phyloP scores from a whole-genome alignment of 2,113 vertebrate species.

The Rafetus swinhoei region DNA sequence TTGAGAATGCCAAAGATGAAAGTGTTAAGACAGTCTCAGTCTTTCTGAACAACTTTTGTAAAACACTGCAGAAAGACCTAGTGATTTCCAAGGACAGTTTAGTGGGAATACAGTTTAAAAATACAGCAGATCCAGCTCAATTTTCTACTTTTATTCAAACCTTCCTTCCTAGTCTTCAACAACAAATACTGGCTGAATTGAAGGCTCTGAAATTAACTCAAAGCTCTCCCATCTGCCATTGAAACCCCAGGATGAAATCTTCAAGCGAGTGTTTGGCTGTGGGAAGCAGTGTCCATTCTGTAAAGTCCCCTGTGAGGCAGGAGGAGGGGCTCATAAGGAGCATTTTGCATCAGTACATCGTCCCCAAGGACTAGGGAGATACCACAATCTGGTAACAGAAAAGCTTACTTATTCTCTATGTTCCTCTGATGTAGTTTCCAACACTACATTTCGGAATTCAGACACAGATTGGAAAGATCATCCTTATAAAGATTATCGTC shows the following conservation, averaged over 20 bases:
- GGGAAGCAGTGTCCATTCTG: not conserved
- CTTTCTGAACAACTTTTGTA: not conserved
- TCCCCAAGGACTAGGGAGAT: not conserved
- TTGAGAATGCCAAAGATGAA: not conserved
- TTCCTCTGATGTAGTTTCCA: constrained; percentile 1
- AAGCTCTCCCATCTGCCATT: not conserved
- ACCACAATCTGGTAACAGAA: not conserved
- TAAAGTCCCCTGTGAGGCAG: constrained; percentile 66
- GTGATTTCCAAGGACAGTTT: not conserved
- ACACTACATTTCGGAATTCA: not conserved
- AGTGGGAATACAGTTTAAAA: not conserved
- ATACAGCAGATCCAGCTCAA: not conserved
- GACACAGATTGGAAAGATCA: not conserved
- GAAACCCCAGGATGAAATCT: constrained; percentile 15
- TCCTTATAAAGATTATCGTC: constrained; percentile 41
- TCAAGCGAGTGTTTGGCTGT: constrained; percentile 66
- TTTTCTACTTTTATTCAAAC: not conserved
- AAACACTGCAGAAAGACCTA: not conserved
- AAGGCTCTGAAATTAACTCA: not conserved
- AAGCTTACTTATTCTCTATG: not conserved
- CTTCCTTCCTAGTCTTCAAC: not conserved
- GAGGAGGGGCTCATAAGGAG: constrained; percentile 19
- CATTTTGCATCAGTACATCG: constrained; percentile 23
- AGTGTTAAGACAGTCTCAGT: not conserved
- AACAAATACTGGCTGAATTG: not conserved